Evolutionary conservation across 2,888 invertebrate species (phyloP), one percentile per base, ranked within the genome.

Genomic region (Drosophila prostipennis): DNA sequence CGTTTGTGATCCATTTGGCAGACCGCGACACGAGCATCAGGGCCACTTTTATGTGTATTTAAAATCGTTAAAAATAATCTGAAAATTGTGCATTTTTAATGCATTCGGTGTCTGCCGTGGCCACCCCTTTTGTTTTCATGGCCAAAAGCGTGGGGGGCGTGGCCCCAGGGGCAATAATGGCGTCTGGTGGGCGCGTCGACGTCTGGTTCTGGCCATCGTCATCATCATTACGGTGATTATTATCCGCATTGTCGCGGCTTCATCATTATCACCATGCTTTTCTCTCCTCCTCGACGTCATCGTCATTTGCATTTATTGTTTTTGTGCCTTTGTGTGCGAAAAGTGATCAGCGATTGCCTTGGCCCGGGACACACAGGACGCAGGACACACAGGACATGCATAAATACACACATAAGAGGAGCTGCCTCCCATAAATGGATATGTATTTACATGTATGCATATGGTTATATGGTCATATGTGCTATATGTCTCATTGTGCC

Each of bases 21-120:
- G 80, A 42, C 51, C 57, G 61, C 39, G 59, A 65, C 45, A 53
- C 46, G 37, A 54, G 37, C 52, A 59, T 52, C 58, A 36, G 46
- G 46, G 55, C 68, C 68, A 56, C 72, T 59, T 77, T 73, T 83
- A 80, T 83, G 80, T 80, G 83, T 86, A 86, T 84, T 88, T 83
- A 88, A 88, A 84, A 84, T 86, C 83, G 88, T 88, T 84, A 86
- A 84, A 84, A 84, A 80, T 84, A 84, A 84, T 86, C 84, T 86
- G 84, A 56, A 78, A 84, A 84, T 88, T 86, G 84, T 84, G 84
- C 74, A 88, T 84, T 77, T 88, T 84, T 84, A 84, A 84, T 84
- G 88, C 83, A 70, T 86, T 83, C 68, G 78, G 73, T 74, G 87
- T 88, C 88, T 88, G 83, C 72, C 34, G 34, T 34, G 49, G 76